Evolutionary conservation across 2,888 invertebrate species (phyloP), one percentile per base, ranked within the genome.

Genomic region (Peribatodes rhomboidaria): DNA sequence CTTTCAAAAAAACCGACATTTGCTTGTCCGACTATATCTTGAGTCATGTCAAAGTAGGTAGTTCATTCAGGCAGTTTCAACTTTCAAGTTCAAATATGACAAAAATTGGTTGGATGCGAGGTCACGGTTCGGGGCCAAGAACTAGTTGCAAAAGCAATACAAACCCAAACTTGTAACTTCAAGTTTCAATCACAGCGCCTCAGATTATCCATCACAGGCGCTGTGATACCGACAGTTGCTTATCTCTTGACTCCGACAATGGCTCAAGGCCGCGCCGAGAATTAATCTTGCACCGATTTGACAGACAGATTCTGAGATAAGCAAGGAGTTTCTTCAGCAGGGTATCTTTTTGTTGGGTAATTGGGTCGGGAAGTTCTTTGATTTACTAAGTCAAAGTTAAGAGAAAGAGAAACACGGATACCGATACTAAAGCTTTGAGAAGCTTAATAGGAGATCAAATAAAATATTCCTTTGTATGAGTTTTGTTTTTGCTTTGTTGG

Each of bases 221-320:
- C 18, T 10, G 50, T 62, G 62, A 57, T 57, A 57, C 44, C 52
- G 62, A 57, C 56, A 55, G 35, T n/a, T n/a, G n/a, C 41, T 53
- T 58, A 57, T 63, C 62, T 57, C 35, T 42, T 31, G 18, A 16
- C 55, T 44, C 44, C 33, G 18, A 46, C 57, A 55, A 37, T 42
- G 47, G 18, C 44, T 50, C 54, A 58, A 63, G 63, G 63, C 46
- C 47, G 10, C 27, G 7, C n/a, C 13, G 11, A 27, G 53, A 54
- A 63, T 63, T 63, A 63, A 63, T 63, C 63, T 63, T 58, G 58
- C 53, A 63, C 39, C 33, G 39, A 47, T 53, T 53, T 57, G 62
- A 63, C 52, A 63, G 62, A 57, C 46, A 44, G 35, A 18, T 20
- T 9, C 33, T 16, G 8, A n/a, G 16, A 46, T 44, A 52, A 42